Conservation (phyloP, 2,797 vertebrate genomes). For the Acipenser transmontanus region DNA sequence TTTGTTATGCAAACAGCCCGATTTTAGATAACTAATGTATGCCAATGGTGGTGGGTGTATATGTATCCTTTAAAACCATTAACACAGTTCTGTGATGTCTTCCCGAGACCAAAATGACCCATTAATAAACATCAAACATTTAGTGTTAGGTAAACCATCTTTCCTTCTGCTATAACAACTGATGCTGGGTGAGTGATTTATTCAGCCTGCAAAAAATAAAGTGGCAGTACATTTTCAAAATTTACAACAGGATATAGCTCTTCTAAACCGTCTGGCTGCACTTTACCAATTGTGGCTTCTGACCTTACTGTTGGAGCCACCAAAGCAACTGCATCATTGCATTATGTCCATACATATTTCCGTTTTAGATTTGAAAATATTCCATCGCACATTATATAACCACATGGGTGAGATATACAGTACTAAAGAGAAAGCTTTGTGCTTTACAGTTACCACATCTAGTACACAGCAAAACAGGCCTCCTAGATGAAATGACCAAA, state of each 20-base stretch:
- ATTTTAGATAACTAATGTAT: not conserved
- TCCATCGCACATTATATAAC: no score
- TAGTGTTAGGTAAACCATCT: not conserved
- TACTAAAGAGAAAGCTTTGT: no score
- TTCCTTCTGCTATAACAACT: not conserved
- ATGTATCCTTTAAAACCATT: constrained; percentile 4
- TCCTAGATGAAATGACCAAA: no score
- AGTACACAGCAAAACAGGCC: no score
- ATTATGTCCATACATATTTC: no score
- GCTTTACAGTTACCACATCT: no score
- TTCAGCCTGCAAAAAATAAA: not conserved
- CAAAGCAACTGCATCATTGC: not conserved
- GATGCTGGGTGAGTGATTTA: not conserved
- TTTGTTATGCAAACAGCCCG: not conserved
- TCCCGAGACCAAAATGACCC: not conserved
- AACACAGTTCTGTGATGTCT: not conserved
- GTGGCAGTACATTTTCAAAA: not conserved
- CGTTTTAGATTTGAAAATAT: no score
- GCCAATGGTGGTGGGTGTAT: not conserved
- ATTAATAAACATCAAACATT: constrained; percentile 4
- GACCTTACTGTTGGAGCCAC: not conserved
- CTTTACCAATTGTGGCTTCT: not conserved
- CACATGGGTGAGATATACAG: no score
- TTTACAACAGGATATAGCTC: not conserved
- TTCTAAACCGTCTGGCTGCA: not conserved